A percentile compares a stretch with the other conserved stretches of the same genome.
These are phyloP conservation scores for Hippopotamus amphibius DNA, from an alignment of 2,113 vertebrate genomes.

Conservation along the genomic window DNA sequence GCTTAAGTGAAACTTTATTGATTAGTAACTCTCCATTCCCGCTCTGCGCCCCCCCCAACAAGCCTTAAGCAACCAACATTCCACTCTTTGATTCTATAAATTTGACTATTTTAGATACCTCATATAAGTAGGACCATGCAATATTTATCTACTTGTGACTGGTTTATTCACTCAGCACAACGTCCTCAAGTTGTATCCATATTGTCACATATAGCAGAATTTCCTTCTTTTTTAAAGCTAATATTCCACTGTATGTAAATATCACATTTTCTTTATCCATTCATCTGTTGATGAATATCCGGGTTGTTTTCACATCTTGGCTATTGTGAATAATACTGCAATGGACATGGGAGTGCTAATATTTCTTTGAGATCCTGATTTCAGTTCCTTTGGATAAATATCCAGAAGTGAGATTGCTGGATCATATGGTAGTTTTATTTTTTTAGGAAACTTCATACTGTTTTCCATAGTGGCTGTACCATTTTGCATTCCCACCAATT, in stretches of 20 bases:
- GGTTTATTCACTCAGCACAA: neutral
- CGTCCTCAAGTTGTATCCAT: neutral
- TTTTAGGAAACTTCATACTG: neutral
- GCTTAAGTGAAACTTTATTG: neutral
- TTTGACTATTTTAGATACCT: neutral
- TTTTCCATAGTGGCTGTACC: neutral
- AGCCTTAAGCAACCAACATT: neutral
- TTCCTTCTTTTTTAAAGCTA: neutral
- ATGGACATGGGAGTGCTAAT: neutral
- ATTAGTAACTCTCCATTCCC: neutral
- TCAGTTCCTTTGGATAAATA: neutral
- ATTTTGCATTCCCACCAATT: neutral
- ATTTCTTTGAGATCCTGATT: neutral
- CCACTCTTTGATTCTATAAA: neutral
- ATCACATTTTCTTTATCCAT: neutral
- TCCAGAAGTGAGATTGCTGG: neutral
- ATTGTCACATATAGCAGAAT: neutral
- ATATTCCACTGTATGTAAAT: neutral
- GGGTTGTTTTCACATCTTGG: neutral
- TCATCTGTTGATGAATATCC: neutral
- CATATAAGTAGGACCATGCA: neutral
- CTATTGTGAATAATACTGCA: neutral
- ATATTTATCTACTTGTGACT: neutral
- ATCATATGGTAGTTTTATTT: neutral
- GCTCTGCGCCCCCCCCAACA: no score